These are phyloP conservation scores for Spea hammondii DNA, from an alignment of 2,797 vertebrate genomes.

Conservation along the genomic window DNA sequence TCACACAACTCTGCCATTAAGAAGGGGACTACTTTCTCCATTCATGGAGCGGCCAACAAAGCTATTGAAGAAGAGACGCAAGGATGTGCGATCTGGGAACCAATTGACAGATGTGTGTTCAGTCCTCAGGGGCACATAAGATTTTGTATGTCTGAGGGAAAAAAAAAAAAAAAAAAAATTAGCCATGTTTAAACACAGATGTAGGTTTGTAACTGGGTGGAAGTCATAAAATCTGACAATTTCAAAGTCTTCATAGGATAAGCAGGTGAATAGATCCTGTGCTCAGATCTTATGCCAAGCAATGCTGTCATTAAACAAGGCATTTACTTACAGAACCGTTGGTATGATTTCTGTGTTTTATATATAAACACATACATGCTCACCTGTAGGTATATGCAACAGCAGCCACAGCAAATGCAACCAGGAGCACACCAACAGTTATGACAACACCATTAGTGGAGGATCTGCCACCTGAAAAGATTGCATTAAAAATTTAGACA, in stretches of 20 bases:
- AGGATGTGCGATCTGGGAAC: constrained; percentile 63
- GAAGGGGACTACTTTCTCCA: constrained; percentile 80
- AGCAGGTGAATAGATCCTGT: too few relatives aligned
- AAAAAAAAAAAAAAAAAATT: neutral
- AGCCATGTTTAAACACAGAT: neutral
- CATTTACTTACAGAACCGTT: too few relatives aligned
- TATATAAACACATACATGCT: constrained; percentile 34
- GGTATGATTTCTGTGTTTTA: too few relatives aligned
- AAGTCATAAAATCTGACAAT: too few relatives aligned
- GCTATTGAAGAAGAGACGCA: constrained; percentile 78
- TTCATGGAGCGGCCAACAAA: constrained; percentile 69
- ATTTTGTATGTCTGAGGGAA: constrained; percentile 67
- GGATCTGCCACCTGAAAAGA: constrained; percentile 55
- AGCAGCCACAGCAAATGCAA: constrained; percentile 69
- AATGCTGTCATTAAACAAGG: too few relatives aligned
- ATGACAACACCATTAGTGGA: constrained; percentile 67
- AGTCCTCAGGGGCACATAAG: constrained; percentile 68
- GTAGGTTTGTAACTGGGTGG: neutral
- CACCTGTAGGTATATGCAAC: constrained; percentile 79
- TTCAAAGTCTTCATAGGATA: too few relatives aligned
- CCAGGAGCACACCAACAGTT: constrained; percentile 71
- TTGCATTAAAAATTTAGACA: neutral
- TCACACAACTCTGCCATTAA: constrained; percentile 77
- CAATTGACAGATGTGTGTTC: constrained; percentile 56
- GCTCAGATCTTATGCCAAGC: too few relatives aligned